Evolutionary conservation across 2,797 vertebrate species (phyloP).

Genomic region (Crocidura indochinensis): DNA sequence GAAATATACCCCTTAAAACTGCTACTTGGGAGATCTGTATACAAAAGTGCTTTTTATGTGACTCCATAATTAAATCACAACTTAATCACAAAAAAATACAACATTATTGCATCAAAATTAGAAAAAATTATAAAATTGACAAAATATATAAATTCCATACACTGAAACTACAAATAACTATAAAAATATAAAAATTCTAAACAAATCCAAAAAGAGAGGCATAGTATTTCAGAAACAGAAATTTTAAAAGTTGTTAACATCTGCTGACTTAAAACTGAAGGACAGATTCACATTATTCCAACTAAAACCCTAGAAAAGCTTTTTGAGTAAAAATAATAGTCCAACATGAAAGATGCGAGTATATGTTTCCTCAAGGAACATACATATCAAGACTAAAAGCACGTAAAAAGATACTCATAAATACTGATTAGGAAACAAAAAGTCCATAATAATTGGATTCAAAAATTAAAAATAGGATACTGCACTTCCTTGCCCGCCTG

Average conservation of each 20-base stretch:
- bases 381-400: not conserved
- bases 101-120: no score
- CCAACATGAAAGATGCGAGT: not conserved
- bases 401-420: not conserved
- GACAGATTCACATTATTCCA: not conserved
- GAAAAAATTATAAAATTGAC: not conserved
- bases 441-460: not conserved
- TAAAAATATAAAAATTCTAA: not conserved
- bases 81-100: no score
- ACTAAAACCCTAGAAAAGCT: not conserved
- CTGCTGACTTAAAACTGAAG: not conserved
- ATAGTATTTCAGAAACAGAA: not conserved
- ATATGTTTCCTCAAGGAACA: no score
- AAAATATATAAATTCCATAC: not conserved
- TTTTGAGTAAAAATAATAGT: not conserved
- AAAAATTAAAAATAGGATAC: no score
- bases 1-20: not conserved
- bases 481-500: no score
- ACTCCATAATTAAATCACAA: no score
- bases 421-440: not conserved
- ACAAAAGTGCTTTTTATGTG: not conserved
- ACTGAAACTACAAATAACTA: not conserved
- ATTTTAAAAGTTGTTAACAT: not conserved
- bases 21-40: not conserved
- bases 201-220: not conserved